A percentile compares a stretch with the other conserved stretches of the same genome.
These are phyloP conservation scores for Pseudopipra pipra DNA, from an alignment of 2,113 vertebrate genomes.

Conservation along the genomic window DNA sequence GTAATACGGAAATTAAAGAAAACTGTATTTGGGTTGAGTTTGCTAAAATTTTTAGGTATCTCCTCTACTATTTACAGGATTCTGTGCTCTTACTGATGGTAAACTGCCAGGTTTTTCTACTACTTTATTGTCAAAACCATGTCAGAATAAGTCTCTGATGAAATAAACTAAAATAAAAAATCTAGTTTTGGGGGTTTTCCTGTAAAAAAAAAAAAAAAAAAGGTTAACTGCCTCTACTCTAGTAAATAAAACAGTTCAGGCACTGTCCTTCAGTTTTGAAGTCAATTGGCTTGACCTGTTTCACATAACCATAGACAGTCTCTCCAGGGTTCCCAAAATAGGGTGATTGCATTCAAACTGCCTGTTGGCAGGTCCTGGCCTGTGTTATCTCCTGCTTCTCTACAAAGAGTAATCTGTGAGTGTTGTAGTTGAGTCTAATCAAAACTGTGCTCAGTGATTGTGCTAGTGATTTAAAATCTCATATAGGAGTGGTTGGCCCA, in stretches of 20 bases:
- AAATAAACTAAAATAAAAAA: not conserved
- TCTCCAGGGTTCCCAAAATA: not conserved
- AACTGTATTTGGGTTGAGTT: not conserved
- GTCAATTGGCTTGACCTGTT: not conserved
- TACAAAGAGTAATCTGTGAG: not conserved
- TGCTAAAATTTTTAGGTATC: not conserved
- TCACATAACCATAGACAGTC: not conserved
- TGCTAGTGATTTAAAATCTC: not conserved
- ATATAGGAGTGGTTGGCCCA: not conserved
- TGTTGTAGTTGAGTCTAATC: not conserved
- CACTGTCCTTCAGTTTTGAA: not conserved
- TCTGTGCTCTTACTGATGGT: not conserved
- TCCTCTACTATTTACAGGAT: not conserved
- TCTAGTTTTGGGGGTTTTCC: not conserved
- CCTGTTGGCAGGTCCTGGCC: not conserved
- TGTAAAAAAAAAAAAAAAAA: not conserved
- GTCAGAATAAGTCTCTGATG: not conserved
- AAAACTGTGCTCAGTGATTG: not conserved
- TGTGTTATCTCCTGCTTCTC: not conserved
- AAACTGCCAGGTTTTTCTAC: not conserved
- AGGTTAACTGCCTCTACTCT: not conserved
- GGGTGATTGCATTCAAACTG: not conserved
- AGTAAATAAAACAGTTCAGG: not conserved
- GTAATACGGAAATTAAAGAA: not conserved
- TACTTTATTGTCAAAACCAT: not conserved